Evolutionary conservation across 2,113 vertebrate species (phyloP), one percentile per base, ranked within the genome.

Genomic region (Plestiodon gilberti): DNA sequence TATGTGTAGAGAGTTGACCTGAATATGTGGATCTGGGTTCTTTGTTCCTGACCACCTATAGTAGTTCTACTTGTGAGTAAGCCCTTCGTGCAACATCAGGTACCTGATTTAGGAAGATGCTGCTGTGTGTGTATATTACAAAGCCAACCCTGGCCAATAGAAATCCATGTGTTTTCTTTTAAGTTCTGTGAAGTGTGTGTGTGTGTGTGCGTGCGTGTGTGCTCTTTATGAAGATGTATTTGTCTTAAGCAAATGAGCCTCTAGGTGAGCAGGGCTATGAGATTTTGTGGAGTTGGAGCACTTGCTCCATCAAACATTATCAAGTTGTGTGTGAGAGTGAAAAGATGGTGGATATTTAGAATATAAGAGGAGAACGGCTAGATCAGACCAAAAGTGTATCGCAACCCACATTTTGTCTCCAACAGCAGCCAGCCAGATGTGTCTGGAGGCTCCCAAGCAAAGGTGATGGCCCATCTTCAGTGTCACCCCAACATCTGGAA

Each of bases 81-180:
- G 25, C 0, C 9, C 55, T 14, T 13, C 38, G 23, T 48, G 33
- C 28, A 62, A 23, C 6, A 3, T 0, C 1, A 52, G 33, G 6
- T 18, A 62, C 3, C 10, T 62, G 55, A 23, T 5, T 10, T 81
- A n/a, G 28, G 30, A 10, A 3, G n/a, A n/a, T n/a, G 30, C 18
- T 64, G 6, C 38, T 43, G 3, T 81, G 13, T 65, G 28, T 48
- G 40, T 17, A 10, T 52, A 20, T 33, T 55, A 40, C 61, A 17
- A 43, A 14, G 6, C 1, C 9, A 8, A 17, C 11, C 2, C 4
- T 59, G 3, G 38, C 43, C 0, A 22, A 7, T 75, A 18, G 40
- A 28, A 8, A 48, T 65, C 10, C 18, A 35, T 17, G 18, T 1
- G 9, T 48, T 20, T n/a, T 64, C 28, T 28, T 14, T 20, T 22